Percentiles rank a stretch among this genome's conserved stretches.
Conservation (phyloP, 2,797 vertebrate genomes). For the Pseudocheirus occidentalis region DNA sequence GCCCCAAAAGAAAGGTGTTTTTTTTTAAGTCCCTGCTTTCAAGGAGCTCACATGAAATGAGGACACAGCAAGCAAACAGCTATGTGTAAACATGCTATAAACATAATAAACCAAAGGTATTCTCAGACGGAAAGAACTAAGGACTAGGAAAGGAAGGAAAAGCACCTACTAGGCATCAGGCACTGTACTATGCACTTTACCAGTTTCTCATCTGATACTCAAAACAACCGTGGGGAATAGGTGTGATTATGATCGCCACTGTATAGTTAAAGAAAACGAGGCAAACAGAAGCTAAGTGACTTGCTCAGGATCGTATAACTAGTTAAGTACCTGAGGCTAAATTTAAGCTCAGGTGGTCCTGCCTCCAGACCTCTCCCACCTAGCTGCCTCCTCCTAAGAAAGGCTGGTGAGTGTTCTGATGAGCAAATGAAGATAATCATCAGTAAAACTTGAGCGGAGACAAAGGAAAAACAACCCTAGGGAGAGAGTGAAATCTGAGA, state of each 20-base stretch:
- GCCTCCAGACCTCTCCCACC: not conserved
- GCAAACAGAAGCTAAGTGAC: not conserved
- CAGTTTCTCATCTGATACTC: not conserved
- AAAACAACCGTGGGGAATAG: not conserved
- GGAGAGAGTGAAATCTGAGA: slow-evolving; percentile 91
- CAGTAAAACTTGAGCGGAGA: slow-evolving; percentile 98
- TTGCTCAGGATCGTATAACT: not conserved
- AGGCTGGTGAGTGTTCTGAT: slow-evolving; percentile 92
- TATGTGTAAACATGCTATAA: not conserved
- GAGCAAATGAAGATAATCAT: slow-evolving; percentile 98
- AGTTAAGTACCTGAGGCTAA: not conserved
- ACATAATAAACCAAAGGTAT: not conserved
- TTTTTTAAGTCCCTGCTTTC: not conserved
- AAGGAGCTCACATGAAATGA: not conserved
- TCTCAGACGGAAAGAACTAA: not conserved
- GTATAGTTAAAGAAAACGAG: not conserved
- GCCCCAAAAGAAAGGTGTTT: too few species aligned
- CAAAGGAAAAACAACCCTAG: slow-evolving; percentile 94
- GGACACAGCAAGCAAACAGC: not conserved
- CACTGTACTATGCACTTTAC: not conserved
- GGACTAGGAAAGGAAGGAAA: not conserved
- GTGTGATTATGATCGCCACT: not conserved
- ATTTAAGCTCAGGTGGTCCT: not conserved
- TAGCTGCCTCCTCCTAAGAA: not conserved
- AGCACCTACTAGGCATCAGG: not conserved